Conservation (phyloP, 2,797 vertebrate species). For the Micropoecilia bifurca region DNA sequence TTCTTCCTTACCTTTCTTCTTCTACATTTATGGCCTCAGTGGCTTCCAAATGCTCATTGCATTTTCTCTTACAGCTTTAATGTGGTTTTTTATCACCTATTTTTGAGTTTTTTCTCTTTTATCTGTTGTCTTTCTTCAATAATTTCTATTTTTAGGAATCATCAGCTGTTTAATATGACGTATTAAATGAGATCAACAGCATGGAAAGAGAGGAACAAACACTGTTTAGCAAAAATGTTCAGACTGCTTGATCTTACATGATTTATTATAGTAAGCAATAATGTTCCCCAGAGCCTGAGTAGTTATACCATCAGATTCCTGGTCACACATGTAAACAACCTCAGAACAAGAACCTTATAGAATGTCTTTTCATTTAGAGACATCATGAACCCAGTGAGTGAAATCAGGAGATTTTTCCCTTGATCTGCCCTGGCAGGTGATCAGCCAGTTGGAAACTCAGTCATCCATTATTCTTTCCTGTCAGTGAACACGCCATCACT, state of each 20-base stretch:
- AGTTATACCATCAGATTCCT: not conserved
- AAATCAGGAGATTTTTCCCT: not conserved
- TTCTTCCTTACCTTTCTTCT: conserved; percentile 3
- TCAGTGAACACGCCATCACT: not conserved
- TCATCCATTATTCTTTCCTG: not conserved
- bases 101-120: conserved; percentile 1
- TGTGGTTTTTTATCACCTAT: conserved; percentile 6
- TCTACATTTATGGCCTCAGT: conserved; percentile 8
- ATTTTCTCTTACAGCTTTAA: not conserved
- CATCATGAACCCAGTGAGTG: not conserved
- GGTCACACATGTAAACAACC: not conserved
- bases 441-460: not conserved
- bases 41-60: not conserved
- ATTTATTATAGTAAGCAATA: not conserved
- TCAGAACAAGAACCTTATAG: not conserved
- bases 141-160: not conserved
- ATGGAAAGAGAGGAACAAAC: no score
- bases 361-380: not conserved
- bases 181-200: not conserved
- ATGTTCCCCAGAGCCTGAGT: not conserved
- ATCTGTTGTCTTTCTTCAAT: conserved; percentile 3
- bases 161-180: not conserved
- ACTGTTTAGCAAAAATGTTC: no score
- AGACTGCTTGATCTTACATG: not conserved
- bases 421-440: not conserved